phyloP scores from a whole-genome alignment of 2,797 vertebrate genomes.

The Alca torda region DNA sequence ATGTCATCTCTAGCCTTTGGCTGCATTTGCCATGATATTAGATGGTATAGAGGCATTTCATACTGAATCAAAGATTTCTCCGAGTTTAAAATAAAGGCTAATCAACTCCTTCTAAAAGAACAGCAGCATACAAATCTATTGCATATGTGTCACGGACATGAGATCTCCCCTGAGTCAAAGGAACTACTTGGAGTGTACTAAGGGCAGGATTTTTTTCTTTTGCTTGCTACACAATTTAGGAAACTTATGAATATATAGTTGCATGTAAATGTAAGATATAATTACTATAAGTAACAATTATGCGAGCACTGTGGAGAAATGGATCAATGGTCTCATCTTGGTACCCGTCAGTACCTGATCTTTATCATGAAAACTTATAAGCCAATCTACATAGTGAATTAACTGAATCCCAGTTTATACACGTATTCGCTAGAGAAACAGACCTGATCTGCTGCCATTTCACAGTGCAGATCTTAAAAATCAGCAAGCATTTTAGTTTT shows the following conservation, averaged over 20 bases:
- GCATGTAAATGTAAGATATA: neutral
- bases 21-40: neutral
- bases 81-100: neutral
- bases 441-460: constrained; percentile 15
- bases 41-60: neutral
- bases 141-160: neutral
- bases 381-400: neutral
- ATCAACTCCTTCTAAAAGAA: neutral
- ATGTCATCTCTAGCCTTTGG: constrained; percentile 5
- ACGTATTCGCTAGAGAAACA: neutral
- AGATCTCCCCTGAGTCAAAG: neutral
- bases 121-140: neutral
- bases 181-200: neutral
- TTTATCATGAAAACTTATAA: constrained; percentile 25
- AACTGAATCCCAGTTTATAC: neutral
- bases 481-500: constrained; percentile 23
- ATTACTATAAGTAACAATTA: constrained; percentile 31
- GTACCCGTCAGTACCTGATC: neutral
- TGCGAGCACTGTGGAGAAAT: neutral
- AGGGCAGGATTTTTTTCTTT: neutral
- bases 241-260: neutral
- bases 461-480: constrained; percentile 27
- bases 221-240: neutral
- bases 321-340: neutral
- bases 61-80: neutral